Evolutionary conservation across 2,888 invertebrate species (phyloP).

Genomic region (Alcis repandata): DNA sequence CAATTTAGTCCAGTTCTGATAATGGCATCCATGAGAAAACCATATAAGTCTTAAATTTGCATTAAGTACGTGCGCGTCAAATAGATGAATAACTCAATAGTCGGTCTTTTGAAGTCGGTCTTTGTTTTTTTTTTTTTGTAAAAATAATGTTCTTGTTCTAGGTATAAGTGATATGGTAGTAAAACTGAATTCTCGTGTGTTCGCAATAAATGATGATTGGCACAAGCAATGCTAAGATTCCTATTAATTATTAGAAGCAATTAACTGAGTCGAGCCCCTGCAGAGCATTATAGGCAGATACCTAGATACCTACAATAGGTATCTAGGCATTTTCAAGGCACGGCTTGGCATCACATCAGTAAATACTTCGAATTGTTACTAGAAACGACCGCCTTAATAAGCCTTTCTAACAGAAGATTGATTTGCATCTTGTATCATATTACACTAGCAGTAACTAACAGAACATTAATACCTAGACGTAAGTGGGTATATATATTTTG

Average conservation of each 20-base stretch:
- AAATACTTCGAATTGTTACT: conserved; percentile 19
- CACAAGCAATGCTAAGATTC: conserved; percentile 12
- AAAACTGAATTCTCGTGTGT: background rate
- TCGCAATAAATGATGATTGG: conserved; percentile 11
- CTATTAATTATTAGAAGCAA: conserved; percentile 26
- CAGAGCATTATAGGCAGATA: conserved; percentile 2
- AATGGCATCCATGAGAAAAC: no score
- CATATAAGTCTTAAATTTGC: no score
- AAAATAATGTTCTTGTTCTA: no score
- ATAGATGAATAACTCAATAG: no score
- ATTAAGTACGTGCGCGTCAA: no score
- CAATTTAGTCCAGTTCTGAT: no score
- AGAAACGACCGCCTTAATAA: conserved; percentile 24
- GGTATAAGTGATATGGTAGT: no score
- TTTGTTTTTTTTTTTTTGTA: no score
- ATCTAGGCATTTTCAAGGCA: background rate
- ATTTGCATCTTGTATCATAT: conserved; percentile 34
- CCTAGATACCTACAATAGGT: background rate
- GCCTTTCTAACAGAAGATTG: conserved; percentile 28
- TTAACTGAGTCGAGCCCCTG: conserved; percentile 28
- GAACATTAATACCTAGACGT: background rate
- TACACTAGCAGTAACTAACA: conserved; percentile 11
- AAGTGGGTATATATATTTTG: background rate
- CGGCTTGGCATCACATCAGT: conserved; percentile 2
- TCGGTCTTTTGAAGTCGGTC: no score